A percentile compares a stretch with the other conserved stretches of the same genome.
Evolutionary conservation across 1,140 invertebrate species (phyloP).

Genomic region (Chironomus tepperi): DNA sequence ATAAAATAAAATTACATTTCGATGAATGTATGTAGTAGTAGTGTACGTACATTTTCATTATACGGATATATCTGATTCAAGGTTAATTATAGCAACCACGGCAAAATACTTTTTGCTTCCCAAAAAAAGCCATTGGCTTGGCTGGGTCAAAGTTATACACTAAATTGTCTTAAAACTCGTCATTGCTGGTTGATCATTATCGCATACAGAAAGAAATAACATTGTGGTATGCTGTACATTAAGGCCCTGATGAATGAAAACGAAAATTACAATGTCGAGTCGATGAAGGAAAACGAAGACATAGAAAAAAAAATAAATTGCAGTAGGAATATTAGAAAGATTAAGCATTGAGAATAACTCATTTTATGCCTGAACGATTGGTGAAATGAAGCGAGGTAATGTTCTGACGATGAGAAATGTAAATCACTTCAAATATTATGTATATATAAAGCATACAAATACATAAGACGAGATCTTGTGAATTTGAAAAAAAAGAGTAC

Average conservation of each 20-base stretch:
- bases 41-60: neutral
- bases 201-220: neutral
- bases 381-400: neutral
- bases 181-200: neutral
- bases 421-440: neutral
- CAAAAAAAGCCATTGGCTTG: neutral
- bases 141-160: neutral
- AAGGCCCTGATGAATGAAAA: neutral
- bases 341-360: slow-evolving; percentile 14
- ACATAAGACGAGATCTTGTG: neutral
- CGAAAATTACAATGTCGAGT: neutral
- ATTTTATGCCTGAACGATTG: neutral
- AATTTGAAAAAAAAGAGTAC: too few species aligned
- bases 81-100: neutral
- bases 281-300: neutral
- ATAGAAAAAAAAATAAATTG: neutral
- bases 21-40: neutral
- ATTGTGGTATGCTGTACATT: neutral
- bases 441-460: neutral
- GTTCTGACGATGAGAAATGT: slow-evolving; percentile 12
- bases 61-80: neutral
- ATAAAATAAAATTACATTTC: neutral
- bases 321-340: neutral
- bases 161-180: neutral
- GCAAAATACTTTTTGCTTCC: neutral